phyloP scores from a whole-genome alignment of 2,888 invertebrate genomes.

The Agrochola circellaris region DNA sequence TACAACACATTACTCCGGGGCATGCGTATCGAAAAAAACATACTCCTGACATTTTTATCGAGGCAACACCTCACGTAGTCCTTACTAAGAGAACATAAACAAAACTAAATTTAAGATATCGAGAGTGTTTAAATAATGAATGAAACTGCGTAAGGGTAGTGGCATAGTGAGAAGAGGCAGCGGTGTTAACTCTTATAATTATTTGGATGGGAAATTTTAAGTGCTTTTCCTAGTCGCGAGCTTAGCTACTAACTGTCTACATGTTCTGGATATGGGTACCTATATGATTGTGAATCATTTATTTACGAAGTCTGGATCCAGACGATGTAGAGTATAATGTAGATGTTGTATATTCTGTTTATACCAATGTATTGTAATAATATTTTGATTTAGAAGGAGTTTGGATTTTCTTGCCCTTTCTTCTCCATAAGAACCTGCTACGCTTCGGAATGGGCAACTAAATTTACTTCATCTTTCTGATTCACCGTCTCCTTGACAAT shows the following conservation, averaged over 20 bases:
- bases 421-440: too few relatives aligned
- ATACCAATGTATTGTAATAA: not conserved
- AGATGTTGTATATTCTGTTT: not conserved
- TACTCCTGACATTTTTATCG: slow-evolving; percentile 66
- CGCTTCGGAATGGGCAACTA: not conserved
- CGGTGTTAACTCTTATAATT: slow-evolving; percentile 22
- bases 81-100: slow-evolving; percentile 68
- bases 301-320: not conserved
- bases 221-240: slow-evolving; percentile 7
- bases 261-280: not conserved
- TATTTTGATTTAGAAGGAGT: not conserved
- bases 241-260: not conserved
- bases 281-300: not conserved
- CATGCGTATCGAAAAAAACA: slow-evolving; percentile 55
- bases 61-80: slow-evolving; percentile 61
- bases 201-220: not conserved
- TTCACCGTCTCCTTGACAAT: too few relatives aligned
- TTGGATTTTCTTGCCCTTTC: not conserved
- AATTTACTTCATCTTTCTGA: too few relatives aligned
- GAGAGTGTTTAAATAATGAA: slow-evolving; percentile 72
- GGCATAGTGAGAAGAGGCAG: slow-evolving; percentile 17
- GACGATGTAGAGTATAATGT: not conserved
- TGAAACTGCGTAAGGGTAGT: slow-evolving; percentile 40
- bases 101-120: slow-evolving; percentile 77
- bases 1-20: slow-evolving; percentile 52